These are phyloP conservation scores for Diceros bicornis DNA, from an alignment of 2,797 vertebrate genomes.

Conservation along the genomic window DNA sequence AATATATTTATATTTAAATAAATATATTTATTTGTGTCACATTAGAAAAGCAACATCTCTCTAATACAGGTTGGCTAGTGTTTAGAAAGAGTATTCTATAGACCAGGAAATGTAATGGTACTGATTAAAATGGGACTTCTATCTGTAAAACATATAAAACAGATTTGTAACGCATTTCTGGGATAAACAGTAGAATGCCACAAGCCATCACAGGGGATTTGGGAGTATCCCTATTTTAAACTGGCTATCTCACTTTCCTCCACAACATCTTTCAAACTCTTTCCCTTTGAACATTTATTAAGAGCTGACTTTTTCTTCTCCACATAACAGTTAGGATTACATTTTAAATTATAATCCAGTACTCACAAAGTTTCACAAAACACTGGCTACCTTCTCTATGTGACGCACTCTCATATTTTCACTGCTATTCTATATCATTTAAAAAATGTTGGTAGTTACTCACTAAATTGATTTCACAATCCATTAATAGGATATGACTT, in stretches of 20 bases:
- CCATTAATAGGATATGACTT: not conserved
- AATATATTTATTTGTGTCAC: constrained; percentile 48
- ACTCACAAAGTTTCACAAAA: constrained; percentile 31
- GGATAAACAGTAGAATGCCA: not conserved
- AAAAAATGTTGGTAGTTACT: not conserved
- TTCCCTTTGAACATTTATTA: constrained; percentile 9
- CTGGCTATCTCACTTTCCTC: not conserved
- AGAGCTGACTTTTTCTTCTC: not conserved
- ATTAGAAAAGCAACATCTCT: constrained; percentile 44
- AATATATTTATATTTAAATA: constrained; percentile 57
- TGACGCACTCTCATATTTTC: not conserved
- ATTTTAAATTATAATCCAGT: constrained; percentile 48
- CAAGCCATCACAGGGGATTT: not conserved
- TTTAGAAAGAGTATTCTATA: constrained; percentile 16
- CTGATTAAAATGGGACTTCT: not conserved
- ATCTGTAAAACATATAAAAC: constrained; percentile 11
- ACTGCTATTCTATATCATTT: constrained; percentile 9
- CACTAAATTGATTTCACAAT: constrained; percentile 29
- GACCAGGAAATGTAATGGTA: not conserved
- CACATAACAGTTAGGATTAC: constrained; percentile 3
- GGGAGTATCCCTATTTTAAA: constrained; percentile 12
- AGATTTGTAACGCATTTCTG: not conserved
- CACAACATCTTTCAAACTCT: constrained; percentile 36
- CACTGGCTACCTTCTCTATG: not conserved
- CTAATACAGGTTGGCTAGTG: not conserved